phyloP scores from a whole-genome alignment of 2,797 vertebrate genomes.

The Labeo calbasu region DNA sequence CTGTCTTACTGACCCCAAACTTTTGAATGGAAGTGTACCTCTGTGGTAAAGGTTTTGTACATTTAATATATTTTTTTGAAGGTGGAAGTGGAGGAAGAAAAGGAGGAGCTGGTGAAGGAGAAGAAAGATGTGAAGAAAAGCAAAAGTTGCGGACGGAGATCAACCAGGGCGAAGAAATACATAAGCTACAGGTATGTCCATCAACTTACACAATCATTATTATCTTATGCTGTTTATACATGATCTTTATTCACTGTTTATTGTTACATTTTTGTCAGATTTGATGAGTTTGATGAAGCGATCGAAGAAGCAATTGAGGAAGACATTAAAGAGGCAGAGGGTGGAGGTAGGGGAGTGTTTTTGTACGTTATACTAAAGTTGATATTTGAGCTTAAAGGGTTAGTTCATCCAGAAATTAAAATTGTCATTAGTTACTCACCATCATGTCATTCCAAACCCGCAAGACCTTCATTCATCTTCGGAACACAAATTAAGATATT shows the following conservation, averaged over 20 bases:
- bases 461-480: too few relatives aligned
- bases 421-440: too few relatives aligned
- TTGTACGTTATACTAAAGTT: background rate
- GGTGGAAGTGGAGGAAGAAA: constrained; percentile 72
- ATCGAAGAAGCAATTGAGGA: constrained; percentile 99
- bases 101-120: constrained; percentile 74
- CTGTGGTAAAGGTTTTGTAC: background rate
- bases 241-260: background rate
- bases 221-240: background rate
- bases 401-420: too few relatives aligned
- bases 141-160: constrained; percentile 90
- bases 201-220: background rate
- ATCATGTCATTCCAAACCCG: too few relatives aligned
- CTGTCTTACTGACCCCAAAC: background rate
- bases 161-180: constrained; percentile 90
- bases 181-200: constrained; percentile 86
- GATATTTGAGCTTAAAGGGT: background rate
- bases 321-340: constrained; percentile 96
- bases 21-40: background rate
- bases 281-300: constrained; percentile 98
- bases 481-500: too few relatives aligned
- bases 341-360: constrained; percentile 83
- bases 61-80: constrained; percentile 53
- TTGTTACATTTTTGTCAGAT: constrained; percentile 72
- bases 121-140: constrained; percentile 89